These are phyloP conservation scores for Mythimna lalbum DNA, from an alignment of 2,888 invertebrate genomes.

Conservation along the genomic window DNA sequence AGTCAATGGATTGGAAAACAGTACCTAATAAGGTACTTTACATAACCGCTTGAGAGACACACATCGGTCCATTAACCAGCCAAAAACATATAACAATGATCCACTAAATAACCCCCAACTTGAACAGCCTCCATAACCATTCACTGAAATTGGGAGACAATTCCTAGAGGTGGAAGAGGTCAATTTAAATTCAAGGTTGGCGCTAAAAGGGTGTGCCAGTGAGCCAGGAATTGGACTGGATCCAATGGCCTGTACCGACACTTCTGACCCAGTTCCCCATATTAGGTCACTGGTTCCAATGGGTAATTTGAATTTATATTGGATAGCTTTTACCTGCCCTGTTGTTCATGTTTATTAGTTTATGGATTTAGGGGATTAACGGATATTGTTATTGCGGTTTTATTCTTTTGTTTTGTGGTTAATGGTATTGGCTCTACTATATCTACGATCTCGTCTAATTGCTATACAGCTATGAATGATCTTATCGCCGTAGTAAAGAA, in stretches of 20 bases:
- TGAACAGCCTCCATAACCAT: constrained; percentile 38
- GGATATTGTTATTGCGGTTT: background rate
- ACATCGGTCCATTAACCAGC: constrained; percentile 7
- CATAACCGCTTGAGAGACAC: background rate
- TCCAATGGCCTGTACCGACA: constrained; percentile 65
- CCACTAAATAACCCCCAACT: constrained; percentile 16
- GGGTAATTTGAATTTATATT: constrained; percentile 58
- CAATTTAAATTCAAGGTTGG: constrained; percentile 58
- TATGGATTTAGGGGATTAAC: constrained; percentile 12
- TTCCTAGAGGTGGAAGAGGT: constrained; percentile 34
- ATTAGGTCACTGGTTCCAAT: constrained; percentile 62
- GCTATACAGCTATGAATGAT: too few species aligned
- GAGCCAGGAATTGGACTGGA: constrained; percentile 64
- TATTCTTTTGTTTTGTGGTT: background rate
- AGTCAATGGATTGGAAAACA: too few species aligned
- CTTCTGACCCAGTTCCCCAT: constrained; percentile 61
- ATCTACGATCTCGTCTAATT: too few species aligned
- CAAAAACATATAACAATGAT: constrained; percentile 26
- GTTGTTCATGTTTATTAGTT: constrained; percentile 42
- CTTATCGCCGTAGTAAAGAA: too few species aligned
- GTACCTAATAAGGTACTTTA: background rate
- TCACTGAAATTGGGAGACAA: constrained; percentile 44
- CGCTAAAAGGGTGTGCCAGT: constrained; percentile 48
- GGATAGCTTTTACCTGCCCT: constrained; percentile 53
- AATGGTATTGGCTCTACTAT: too few species aligned